A percentile compares a stretch with the other conserved stretches of the same genome.
Evolutionary conservation across 1,140 invertebrate genomes (phyloP).

Genomic region (Araneus ventricosus): DNA sequence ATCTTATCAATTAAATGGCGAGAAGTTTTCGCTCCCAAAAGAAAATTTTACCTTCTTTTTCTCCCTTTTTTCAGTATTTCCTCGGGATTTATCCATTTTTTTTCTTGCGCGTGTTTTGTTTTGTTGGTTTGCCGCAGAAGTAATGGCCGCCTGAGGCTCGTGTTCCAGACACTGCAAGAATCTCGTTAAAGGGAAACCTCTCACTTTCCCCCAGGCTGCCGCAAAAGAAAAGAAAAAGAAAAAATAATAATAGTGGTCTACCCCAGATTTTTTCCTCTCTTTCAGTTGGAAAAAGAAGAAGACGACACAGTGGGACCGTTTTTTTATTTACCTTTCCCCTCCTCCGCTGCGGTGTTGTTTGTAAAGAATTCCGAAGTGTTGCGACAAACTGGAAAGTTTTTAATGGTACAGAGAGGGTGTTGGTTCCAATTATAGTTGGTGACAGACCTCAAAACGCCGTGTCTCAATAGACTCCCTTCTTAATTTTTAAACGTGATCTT

Average conservation of each 20-base stretch:
- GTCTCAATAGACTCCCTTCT: neutral
- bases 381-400: slow-evolving; percentile 52
- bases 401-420: slow-evolving; percentile 33
- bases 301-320: slow-evolving; percentile 24
- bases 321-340: slow-evolving; percentile 37
- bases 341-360: neutral
- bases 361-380: slow-evolving; percentile 47
- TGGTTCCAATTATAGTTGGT: slow-evolving; percentile 18
- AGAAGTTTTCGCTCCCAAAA: slow-evolving; percentile 52
- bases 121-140: slow-evolving; percentile 63
- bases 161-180: slow-evolving; percentile 39
- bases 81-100: neutral
- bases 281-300: slow-evolving; percentile 42
- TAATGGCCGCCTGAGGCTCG: slow-evolving; percentile 68
- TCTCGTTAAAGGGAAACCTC: slow-evolving; percentile 69
- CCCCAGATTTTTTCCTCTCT: slow-evolving; percentile 61
- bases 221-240: neutral
- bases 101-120: slow-evolving; percentile 41
- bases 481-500: neutral
- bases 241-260: slow-evolving; percentile 31
- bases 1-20: slow-evolving; percentile 75
- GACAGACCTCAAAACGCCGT: slow-evolving; percentile 5
- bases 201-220: slow-evolving; percentile 14
- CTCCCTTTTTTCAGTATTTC: neutral
- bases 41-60: slow-evolving; percentile 56